Evolutionary conservation across 2,888 invertebrate genomes (phyloP), one percentile per base, ranked within the genome.

Genomic region (Hemaris fuciformis): DNA sequence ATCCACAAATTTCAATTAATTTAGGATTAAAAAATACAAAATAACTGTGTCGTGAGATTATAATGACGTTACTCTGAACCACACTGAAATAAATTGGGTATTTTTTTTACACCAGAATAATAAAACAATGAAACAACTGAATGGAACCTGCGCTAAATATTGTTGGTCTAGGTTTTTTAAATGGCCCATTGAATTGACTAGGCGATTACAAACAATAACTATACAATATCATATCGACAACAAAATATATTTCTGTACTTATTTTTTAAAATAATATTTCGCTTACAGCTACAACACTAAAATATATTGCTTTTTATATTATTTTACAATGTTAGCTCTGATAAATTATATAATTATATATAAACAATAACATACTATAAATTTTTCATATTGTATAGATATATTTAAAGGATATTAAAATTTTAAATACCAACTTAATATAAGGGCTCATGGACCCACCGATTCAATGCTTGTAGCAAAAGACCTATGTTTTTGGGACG

Each of bases 391-490:
- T 18, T 31, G 27, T 23, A 27, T 22, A 23, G 0, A 45, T 15
- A 31, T 53, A 10, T 53, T 27, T 18, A 3, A 2, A 20, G 27
- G 8, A 20, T 7, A 31, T 20, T 53, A 53, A 53, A 27, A 15
- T 27, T 48, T 48, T 18, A 43, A 43, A 6, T 31, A 53, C 13
- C 10, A 31, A 31, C 31, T 18, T 31, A 27, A 53, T n/a, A 5
- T 27, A 48, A 15, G 7, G 27, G n/a, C n/a, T 8, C 22, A 10
- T 3, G 4, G 22, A 13, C 22, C 45, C 10, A 22, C 5, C 20
- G 13, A 13, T 48, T 27, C 27, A 53, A 18, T 53, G 53, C 53
- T 53, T 53, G 18, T 31, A 53, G 53, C 53, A 31, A 53, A 53
- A 31, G 3, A 53, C 15, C 7, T 27, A 53, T 18, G 15, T 25